Evolutionary conservation across 2,888 invertebrate genomes (phyloP).

Genomic region (Ptychoptera contaminata): DNA sequence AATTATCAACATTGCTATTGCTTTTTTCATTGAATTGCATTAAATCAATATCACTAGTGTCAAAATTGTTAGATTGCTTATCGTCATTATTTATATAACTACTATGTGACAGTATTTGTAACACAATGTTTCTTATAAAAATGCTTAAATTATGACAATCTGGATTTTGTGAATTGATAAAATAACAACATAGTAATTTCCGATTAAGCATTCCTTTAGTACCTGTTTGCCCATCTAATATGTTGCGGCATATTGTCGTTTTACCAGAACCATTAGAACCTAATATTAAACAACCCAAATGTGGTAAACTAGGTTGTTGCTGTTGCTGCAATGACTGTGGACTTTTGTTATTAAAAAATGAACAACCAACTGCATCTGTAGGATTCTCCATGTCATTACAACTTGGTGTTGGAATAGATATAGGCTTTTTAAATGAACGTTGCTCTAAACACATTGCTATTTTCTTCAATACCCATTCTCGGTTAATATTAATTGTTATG

Average conservation of each 20-base stretch:
- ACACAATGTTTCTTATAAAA: conserved; percentile 70
- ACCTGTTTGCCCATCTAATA: conserved; percentile 30
- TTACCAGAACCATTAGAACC: conserved; percentile 92
- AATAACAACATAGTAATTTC: conserved; percentile 72
- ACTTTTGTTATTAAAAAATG: neutral
- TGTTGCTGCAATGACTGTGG: conserved; percentile 4
- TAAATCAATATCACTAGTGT: conserved; percentile 15
- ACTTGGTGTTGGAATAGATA: conserved; percentile 6
- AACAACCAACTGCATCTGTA: neutral
- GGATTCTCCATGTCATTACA: conserved; percentile 1
- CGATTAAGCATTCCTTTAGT: conserved; percentile 40
- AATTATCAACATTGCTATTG: too few species aligned
- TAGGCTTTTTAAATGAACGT: conserved; percentile 53
- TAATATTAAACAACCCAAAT: conserved; percentile 62
- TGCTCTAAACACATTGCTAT: conserved; percentile 83
- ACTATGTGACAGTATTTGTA: conserved; percentile 67
- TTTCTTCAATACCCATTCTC: conserved; percentile 94
- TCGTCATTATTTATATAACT: conserved; percentile 20
- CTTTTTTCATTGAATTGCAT: neutral
- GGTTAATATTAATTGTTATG: conserved; percentile 28
- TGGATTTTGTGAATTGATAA: conserved; percentile 72
- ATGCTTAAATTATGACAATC: conserved; percentile 71
- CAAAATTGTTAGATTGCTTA: conserved; percentile 22
- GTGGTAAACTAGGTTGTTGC: conserved; percentile 6
- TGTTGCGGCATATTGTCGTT: conserved; percentile 73